Base-by-base conservation (phyloP, 1,140 invertebrate species). In the Patella vulgata region DNA sequence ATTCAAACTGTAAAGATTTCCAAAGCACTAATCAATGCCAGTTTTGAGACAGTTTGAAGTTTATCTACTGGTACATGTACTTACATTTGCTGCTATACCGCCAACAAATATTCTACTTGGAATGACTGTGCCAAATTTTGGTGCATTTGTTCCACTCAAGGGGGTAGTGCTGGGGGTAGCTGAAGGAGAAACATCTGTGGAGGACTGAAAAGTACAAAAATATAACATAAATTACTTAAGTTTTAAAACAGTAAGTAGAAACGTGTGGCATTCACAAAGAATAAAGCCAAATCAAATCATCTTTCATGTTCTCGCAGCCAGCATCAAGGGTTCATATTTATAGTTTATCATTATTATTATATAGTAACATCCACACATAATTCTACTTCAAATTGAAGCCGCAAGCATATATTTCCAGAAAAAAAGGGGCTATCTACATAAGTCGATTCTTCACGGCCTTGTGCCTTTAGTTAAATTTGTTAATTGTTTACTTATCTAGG, bases 71-170 rank as follows among this genome's bases (percentile, higher is more conserved):
- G 46, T 27, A 28, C 25, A 27, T 21, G 27, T 60, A 79, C 83
- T 82, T 73, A 86, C 85, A 78, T 82, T 84, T 60, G 91, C 89
- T 17, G 93, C 92, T 74, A 96, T 94, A n/a, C 94, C 94, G 46
- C 93, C 93, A 42, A 96, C 93, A 87, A 98, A 98, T 76, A 97
- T 93, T 77, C 95, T 88, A 85, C 96, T 97, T 62, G 95, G 95
- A 68, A 97, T 93, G 46, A 87, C 74, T 28, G 86, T 88, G 30
- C 87, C 87, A 77, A 82, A 87, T 63, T 87, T 88, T 3, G 87
- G 87, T 52, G 86, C 85, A 73, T 82, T 76, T 31, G 66, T 77
- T 40, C 74, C 73, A 63, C 68, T 72, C 1, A 77, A 58, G 12
- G 77, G 73, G 19, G 77, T 80, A 28, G 70, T 72, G 58, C 74